Percentiles rank a stretch among this genome's conserved stretches.
Conservation (phyloP, 2,797 vertebrate species). For the Parauchenoglanis ngamensis region DNA sequence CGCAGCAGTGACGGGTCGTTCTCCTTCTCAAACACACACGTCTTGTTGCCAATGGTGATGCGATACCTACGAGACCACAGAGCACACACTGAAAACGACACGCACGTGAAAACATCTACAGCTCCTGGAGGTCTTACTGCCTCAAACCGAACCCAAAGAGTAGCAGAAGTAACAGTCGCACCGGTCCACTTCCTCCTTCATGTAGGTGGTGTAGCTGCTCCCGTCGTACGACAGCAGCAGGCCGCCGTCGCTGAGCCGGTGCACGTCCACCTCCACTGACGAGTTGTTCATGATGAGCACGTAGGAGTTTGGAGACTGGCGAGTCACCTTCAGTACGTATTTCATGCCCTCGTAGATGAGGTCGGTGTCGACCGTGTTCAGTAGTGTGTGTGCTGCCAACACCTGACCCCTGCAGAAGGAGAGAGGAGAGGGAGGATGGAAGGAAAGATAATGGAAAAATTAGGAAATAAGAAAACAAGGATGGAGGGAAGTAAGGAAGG, state of each 20-base stretch:
- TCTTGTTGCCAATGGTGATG: constrained; percentile 98
- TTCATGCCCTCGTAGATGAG: constrained; percentile 95
- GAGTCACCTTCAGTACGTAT: constrained; percentile 92
- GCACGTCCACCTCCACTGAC: constrained; percentile 91
- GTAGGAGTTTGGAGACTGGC: constrained; percentile 95
- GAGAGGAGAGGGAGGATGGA: background rate
- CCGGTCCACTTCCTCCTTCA: constrained; percentile 99
- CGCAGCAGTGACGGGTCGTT: constrained; percentile 95
- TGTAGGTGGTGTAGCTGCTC: constrained; percentile 98
- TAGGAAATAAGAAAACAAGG: background rate
- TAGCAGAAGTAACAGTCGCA: constrained; percentile 55
- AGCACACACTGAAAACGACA: background rate
- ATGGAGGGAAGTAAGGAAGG: background rate
- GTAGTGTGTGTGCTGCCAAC: constrained; percentile 90
- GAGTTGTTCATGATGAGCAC: constrained; percentile 96
- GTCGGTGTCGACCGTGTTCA: constrained; percentile 94
- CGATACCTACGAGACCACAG: constrained; percentile 81
- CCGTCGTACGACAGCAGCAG: constrained; percentile 94
- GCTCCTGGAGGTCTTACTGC: background rate
- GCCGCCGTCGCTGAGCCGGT: constrained; percentile 93
- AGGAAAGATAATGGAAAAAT: background rate
- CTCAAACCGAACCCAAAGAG: background rate
- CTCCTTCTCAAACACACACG: constrained; percentile 97
- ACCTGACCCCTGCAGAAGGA: constrained; percentile 87
- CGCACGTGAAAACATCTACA: background rate